phyloP scores from a whole-genome alignment of 2,797 vertebrate genomes.

The Pygocentrus nattereri region DNA sequence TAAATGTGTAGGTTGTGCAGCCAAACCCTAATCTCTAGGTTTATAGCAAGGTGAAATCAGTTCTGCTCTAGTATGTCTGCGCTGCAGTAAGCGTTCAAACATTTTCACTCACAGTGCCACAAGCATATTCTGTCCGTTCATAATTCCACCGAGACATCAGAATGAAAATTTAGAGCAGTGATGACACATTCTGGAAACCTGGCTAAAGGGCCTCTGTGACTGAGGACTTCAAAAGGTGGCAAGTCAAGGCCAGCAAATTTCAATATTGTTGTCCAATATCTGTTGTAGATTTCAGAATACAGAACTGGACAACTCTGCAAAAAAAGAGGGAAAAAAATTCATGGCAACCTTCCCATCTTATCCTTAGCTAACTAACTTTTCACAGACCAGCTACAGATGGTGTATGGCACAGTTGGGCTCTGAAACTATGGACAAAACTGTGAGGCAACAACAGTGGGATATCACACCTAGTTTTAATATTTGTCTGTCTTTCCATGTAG shows the following conservation, averaged over 20 bases:
- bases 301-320: not conserved
- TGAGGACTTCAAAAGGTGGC: not conserved
- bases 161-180: not conserved
- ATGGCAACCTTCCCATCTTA: not conserved
- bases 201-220: not conserved
- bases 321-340: not conserved
- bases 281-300: not conserved
- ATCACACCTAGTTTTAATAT: not conserved
- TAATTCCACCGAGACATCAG: not conserved
- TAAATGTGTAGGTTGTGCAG: not conserved
- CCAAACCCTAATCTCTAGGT: not conserved
- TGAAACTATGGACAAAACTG: not conserved
- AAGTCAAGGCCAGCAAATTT: not conserved
- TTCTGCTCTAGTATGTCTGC: not conserved
- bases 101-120: not conserved
- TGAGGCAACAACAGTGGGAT: no score
- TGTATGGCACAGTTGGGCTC: not conserved
- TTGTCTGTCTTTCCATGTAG: not conserved
- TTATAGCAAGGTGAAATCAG: not conserved
- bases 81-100: not conserved
- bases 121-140: not conserved
- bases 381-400: conserved; percentile 10
- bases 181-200: not conserved
- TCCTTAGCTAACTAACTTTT: not conserved
- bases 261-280: not conserved